These are phyloP conservation scores for Chaetops frenatus DNA, from an alignment of 2,113 vertebrate genomes.

Conservation along the genomic window DNA sequence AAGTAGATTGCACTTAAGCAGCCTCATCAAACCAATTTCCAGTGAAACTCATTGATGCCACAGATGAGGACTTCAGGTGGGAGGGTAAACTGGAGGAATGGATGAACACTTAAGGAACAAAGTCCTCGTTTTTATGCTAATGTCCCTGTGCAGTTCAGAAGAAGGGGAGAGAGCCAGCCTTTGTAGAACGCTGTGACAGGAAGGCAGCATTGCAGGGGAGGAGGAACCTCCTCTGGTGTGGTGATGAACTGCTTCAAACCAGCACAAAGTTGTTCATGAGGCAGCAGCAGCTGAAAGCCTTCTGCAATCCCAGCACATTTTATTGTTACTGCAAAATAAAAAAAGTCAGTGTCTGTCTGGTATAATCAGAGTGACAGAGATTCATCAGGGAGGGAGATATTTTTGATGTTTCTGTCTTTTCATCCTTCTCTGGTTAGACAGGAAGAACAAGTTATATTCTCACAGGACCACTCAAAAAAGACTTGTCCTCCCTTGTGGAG, in stretches of 20 bases:
- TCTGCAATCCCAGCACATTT: slow-evolving; percentile 33
- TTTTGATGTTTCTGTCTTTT: slow-evolving; percentile 30
- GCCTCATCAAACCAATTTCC: slow-evolving; percentile 60
- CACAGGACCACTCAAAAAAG: background rate
- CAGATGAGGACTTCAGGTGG: slow-evolving; percentile 67
- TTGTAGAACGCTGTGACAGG: background rate
- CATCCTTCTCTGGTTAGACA: slow-evolving; percentile 42
- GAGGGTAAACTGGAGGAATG: slow-evolving; percentile 39
- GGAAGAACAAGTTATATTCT: background rate
- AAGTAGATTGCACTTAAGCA: slow-evolving; percentile 65
- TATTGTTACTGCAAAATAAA: background rate
- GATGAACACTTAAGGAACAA: slow-evolving; percentile 58
- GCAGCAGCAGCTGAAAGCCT: slow-evolving; percentile 4
- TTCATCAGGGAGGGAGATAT: background rate
- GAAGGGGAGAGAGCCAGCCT: slow-evolving; percentile 47
- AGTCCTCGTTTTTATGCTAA: slow-evolving; percentile 62
- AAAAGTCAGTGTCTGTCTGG: background rate
- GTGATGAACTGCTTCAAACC: background rate
- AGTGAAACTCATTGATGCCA: slow-evolving; percentile 38
- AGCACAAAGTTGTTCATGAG: slow-evolving; percentile 1
- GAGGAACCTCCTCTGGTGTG: background rate
- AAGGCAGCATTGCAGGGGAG: background rate
- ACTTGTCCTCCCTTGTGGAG: background rate
- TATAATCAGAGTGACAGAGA: slow-evolving; percentile 37
- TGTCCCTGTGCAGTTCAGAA: slow-evolving; percentile 38